A percentile compares a stretch with the other conserved stretches of the same genome.
phyloP scores from a whole-genome alignment of 2,797 vertebrate species.

The Clarias platycephalus region DNA sequence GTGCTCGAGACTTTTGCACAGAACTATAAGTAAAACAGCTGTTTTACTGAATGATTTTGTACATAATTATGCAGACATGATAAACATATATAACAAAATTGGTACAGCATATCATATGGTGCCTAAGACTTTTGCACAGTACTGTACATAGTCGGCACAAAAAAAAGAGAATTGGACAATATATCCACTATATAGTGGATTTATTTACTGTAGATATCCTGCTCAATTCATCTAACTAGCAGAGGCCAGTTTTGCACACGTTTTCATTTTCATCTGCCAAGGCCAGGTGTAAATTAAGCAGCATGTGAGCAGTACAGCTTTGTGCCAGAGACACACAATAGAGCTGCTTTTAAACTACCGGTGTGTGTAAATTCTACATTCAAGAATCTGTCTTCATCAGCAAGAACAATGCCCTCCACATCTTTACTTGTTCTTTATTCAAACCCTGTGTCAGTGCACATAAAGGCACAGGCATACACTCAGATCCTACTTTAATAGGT shows the following conservation, averaged over 20 bases:
- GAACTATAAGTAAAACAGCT: no score
- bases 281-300: not conserved
- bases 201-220: not conserved
- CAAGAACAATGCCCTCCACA: not conserved
- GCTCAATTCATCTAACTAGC: not conserved
- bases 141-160: not conserved
- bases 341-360: not conserved
- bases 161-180: not conserved
- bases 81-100: no score
- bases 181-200: no score
- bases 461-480: not conserved
- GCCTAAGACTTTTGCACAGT: no score
- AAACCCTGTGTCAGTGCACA: not conserved
- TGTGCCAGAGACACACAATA: not conserved
- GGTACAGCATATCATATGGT: no score
- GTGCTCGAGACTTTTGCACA: no score
- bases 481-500: not conserved
- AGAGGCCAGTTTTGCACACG: not conserved
- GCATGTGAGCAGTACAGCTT: not conserved
- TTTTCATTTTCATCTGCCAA: not conserved
- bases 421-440: not conserved
- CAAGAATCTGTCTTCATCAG: not conserved
- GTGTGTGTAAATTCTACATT: not conserved
- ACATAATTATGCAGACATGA: no score
- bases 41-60: no score